These are phyloP conservation scores for Gallinago solitaria DNA, from an alignment of 2,797 vertebrate genomes.

Conservation along the genomic window DNA sequence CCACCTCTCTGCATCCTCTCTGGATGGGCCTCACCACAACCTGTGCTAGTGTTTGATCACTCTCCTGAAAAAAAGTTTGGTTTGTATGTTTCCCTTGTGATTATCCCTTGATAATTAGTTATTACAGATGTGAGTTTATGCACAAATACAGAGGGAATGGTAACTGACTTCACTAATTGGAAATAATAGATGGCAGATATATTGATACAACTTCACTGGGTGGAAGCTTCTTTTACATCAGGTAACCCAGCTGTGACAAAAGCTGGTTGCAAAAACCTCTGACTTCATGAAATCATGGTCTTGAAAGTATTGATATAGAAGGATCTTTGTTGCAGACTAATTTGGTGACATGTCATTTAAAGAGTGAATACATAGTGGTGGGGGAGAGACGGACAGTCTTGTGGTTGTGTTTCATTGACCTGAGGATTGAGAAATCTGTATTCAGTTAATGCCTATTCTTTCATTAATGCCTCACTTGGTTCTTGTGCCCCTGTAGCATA, in stretches of 20 bases:
- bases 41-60: background rate
- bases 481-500: background rate
- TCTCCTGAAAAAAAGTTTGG: background rate
- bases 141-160: background rate
- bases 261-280: background rate
- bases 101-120: background rate
- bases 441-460: background rate
- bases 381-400: background rate
- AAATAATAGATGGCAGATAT: background rate
- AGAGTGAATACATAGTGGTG: background rate
- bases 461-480: background rate
- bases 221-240: background rate
- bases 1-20: background rate
- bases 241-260: background rate
- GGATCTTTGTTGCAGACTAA: background rate
- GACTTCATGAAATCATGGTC: rapidly evolving
- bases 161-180: background rate
- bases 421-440: background rate
- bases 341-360: background rate
- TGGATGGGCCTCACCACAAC: background rate
- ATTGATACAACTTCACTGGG: background rate
- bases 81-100: background rate
- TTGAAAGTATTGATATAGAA: background rate
- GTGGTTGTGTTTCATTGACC: background rate
- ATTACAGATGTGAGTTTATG: background rate